Conservation (phyloP, 2,888 invertebrate species). For the Melipona bicolor region DNA sequence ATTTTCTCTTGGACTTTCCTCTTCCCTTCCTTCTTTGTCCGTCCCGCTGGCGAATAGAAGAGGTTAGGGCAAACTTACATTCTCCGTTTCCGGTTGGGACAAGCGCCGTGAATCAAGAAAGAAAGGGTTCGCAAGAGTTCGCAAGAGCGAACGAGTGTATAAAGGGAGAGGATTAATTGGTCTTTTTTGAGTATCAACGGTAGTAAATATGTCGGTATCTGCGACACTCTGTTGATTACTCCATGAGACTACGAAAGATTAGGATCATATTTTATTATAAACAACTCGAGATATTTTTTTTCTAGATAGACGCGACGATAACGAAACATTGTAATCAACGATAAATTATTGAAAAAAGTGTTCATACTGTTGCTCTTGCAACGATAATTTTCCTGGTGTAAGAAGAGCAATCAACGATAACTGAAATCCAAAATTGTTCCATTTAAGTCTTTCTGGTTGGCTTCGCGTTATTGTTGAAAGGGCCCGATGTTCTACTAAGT, state of each 20-base stretch:
- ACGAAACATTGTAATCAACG: too few species aligned
- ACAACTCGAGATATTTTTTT: too few species aligned
- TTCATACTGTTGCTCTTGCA: too few species aligned
- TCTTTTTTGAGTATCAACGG: constrained; percentile 11
- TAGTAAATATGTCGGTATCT: constrained; percentile 21
- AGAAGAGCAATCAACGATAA: too few species aligned
- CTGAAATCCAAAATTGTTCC: too few species aligned
- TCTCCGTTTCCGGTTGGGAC: neutral
- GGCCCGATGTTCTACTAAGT: too few species aligned
- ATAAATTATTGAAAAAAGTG: too few species aligned
- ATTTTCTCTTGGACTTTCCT: neutral
- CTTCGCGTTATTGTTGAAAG: too few species aligned
- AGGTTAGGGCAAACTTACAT: neutral
- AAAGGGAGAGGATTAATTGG: constrained; percentile 16
- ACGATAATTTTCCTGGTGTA: too few species aligned
- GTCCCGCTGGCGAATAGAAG: neutral
- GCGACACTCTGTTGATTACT: constrained; percentile 37
- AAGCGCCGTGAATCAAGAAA: neutral
- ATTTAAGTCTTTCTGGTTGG: too few species aligned
- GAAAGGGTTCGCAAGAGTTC: neutral
- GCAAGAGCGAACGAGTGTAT: neutral
- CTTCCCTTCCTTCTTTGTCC: neutral
- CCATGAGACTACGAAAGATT: constrained; percentile 30
- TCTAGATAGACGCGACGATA: neutral
- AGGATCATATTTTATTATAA: too few species aligned